phyloP scores from a whole-genome alignment of 2,888 invertebrate genomes.

The Dryobota labecula region DNA sequence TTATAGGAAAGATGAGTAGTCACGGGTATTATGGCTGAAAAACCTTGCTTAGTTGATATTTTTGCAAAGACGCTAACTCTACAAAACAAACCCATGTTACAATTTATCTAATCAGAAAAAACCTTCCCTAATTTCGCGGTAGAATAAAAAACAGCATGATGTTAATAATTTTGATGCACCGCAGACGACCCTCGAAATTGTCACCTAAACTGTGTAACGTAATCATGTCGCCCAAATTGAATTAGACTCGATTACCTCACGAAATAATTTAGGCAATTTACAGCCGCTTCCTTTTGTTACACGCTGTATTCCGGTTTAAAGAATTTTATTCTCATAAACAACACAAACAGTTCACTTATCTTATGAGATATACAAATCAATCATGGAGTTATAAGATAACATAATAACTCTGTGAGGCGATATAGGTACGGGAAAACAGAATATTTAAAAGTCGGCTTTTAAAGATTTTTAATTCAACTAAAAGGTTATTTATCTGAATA shows the following conservation, averaged over 20 bases:
- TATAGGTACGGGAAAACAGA: too few species aligned
- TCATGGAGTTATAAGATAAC: too few species aligned
- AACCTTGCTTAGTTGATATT: neutral
- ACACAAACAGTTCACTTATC: neutral
- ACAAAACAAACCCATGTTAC: neutral
- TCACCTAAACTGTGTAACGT: slow-evolving; percentile 49
- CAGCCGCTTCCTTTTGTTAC: slow-evolving; percentile 37
- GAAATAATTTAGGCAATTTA: slow-evolving; percentile 53
- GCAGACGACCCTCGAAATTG: slow-evolving; percentile 46
- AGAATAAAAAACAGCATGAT: slow-evolving; percentile 33
- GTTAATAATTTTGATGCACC: slow-evolving; percentile 49
- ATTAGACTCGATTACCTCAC: slow-evolving; percentile 58
- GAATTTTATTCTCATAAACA: neutral
- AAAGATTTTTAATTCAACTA: too few species aligned
- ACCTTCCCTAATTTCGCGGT: slow-evolving; percentile 3
- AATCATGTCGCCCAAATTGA: slow-evolving; percentile 58
- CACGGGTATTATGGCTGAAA: neutral
- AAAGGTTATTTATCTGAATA: too few species aligned
- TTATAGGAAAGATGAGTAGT: neutral
- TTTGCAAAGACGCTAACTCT: neutral
- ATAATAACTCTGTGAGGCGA: neutral
- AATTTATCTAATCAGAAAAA: neutral
- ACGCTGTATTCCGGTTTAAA: neutral
- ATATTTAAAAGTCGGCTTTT: too few species aligned
- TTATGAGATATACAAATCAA: neutral